phyloP scores from a whole-genome alignment of 2,113 vertebrate species.

The Fregata magnificens region DNA sequence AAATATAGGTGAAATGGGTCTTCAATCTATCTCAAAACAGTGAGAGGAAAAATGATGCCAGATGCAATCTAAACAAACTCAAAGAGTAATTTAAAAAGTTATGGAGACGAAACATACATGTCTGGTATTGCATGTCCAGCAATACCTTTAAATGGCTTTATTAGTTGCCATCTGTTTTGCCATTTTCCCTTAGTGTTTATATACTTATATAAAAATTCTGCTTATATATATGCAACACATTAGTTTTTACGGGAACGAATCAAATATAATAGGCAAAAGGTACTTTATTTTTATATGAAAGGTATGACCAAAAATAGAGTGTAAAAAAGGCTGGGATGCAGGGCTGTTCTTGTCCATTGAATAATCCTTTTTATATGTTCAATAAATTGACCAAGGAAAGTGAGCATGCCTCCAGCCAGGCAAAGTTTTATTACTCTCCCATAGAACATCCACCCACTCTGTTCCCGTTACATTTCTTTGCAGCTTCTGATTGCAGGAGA shows the following conservation, averaged over 20 bases:
- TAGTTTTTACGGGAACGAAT: background rate
- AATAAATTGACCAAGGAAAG: constrained; percentile 50
- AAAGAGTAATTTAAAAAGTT: background rate
- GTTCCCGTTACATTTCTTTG: constrained; percentile 1
- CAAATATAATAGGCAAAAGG: constrained; percentile 36
- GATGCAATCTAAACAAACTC: background rate
- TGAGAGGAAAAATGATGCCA: background rate
- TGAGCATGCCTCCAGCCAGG: constrained; percentile 9
- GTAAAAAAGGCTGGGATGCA: constrained; percentile 17
- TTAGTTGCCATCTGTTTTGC: constrained; percentile 10
- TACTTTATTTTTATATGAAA: constrained; percentile 43
- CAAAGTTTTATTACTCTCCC: constrained; percentile 40
- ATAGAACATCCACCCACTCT: constrained; percentile 33
- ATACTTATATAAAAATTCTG: constrained; percentile 26
- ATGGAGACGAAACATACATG: background rate
- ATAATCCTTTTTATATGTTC: background rate
- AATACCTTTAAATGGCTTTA: background rate
- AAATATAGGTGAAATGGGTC: background rate
- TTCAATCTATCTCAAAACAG: background rate
- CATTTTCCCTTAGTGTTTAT: constrained; percentile 28
- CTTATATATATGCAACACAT: background rate
- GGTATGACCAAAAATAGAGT: background rate
- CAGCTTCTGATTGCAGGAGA: constrained; percentile 45
- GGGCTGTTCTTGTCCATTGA: constrained; percentile 5
- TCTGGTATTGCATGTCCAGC: background rate